Percentiles rank a stretch among this genome's conserved stretches.
Evolutionary conservation across 2,797 vertebrate species (phyloP).

Genomic region (Pygocentrus nattereri): DNA sequence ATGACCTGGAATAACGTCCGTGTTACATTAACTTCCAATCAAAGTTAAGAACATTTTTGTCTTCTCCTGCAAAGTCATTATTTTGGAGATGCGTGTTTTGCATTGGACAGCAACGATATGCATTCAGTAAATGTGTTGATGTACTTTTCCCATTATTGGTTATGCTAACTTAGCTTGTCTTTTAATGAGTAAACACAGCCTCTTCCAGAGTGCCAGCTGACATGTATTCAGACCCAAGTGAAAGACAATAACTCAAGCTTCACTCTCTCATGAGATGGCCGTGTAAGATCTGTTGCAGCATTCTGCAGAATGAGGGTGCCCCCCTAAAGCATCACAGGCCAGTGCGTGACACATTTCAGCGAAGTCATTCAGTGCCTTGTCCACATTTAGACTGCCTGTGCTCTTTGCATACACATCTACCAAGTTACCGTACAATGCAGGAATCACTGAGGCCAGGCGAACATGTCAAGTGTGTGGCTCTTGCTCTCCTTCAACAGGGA

Average conservation of each 20-base stretch:
- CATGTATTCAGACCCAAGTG: conserved; percentile 7
- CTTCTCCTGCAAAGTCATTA: no score
- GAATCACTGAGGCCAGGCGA: neutral
- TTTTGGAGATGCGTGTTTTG: no score
- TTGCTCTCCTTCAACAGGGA: neutral
- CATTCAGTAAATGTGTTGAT: no score
- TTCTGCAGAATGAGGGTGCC: neutral
- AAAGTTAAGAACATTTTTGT: no score
- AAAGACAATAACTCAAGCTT: conserved; percentile 1
- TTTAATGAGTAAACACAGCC: conserved; percentile 60
- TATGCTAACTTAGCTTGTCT: conserved; percentile 24
- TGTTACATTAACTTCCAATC: no score
- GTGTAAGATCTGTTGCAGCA: conserved; percentile 1
- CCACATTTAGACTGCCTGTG: conserved; percentile 47
- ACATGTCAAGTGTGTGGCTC: neutral
- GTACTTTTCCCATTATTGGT: no score
- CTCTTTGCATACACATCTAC: conserved; percentile 5
- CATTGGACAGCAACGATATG: no score
- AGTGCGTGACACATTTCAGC: neutral
- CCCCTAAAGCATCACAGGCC: conserved; percentile 1
- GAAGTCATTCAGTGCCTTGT: conserved; percentile 14
- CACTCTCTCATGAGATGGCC: neutral
- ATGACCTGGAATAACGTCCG: no score
- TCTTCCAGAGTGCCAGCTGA: no score
- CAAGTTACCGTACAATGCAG: neutral